A percentile compares a stretch with the other conserved stretches of the same genome.
Evolutionary conservation across 1,140 invertebrate species (phyloP).

Genomic region (Achatina immaculata): DNA sequence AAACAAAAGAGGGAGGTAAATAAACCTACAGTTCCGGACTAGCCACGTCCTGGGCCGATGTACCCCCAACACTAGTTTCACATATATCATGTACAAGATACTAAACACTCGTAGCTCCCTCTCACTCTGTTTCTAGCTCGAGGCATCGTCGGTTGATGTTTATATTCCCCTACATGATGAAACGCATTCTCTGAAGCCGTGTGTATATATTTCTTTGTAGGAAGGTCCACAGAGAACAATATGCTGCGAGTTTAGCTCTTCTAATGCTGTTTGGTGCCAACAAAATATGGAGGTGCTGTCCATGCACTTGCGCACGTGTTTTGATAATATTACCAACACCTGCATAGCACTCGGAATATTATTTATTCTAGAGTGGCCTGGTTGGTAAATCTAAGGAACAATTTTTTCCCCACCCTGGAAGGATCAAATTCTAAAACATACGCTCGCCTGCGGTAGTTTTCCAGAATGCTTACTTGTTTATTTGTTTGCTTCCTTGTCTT

Average conservation of each 20-base stretch:
- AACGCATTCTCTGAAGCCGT: conserved; percentile 13
- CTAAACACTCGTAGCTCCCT: not conserved
- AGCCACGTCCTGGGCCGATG: not conserved
- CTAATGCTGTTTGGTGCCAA: not conserved
- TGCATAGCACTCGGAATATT: conserved; percentile 8
- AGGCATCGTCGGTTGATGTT: conserved; percentile 1
- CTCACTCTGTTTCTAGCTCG: not conserved
- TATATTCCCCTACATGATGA: conserved; percentile 23
- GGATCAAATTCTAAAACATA: not conserved
- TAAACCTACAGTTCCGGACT: conserved; percentile 19
- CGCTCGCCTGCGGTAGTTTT: not conserved
- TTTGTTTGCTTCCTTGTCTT: not conserved
- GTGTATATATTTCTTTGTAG: conserved; percentile 8
- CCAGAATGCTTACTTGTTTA: not conserved
- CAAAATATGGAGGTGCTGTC: not conserved
- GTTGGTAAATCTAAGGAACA: not conserved
- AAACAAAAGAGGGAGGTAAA: conserved; percentile 34
- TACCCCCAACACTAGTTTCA: not conserved
- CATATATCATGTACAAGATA: not conserved
- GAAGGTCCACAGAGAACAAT: conserved; percentile 21
- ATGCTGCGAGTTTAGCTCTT: conserved; percentile 6
- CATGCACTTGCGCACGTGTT: conserved; percentile 20
- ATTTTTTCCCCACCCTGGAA: not conserved
- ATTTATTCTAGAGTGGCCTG: conserved; percentile 7
- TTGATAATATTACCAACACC: not conserved